Evolutionary conservation across 2,113 vertebrate genomes (phyloP), one percentile per base, ranked within the genome.

Genomic region (Zapornia atra): DNA sequence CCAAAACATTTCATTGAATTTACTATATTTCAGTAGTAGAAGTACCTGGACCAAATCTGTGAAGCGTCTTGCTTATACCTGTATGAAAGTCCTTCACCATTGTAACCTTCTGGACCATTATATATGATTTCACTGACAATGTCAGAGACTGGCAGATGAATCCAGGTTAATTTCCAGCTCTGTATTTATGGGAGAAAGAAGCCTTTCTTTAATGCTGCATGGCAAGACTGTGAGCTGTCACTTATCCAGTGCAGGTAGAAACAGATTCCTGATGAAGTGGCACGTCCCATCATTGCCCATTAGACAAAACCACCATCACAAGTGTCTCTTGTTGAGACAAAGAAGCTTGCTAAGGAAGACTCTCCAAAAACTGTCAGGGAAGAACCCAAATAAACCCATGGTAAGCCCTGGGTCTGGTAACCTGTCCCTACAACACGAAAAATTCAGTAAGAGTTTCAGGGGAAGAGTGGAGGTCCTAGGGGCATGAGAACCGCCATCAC

Each of bases 221-320:
- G 7, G 10, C 21, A 82, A 73, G 70, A 46, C 34, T 38, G 5
- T 14, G n/a, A 1, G 5, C 7, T 42, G 17, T 33, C 0, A 0
- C 15, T 66, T 48, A 48, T 9, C 20, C 17, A 24, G 29, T 1
- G 17, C 5, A 25, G 34, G 24, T 29, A 70, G 50, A 82, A 59
- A 34, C 51, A 64, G 34, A 51, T 18, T 53, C 14, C 29, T 44
- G 44, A 24, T 66, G 33, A 71, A 40, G 36, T 2, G 2, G 40
- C 16, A 28, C 1, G 15, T 54, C 29, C 28, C 1, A 2, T 25
- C 31, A 34, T 4, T 24, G 34, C 34, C 29, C 29, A 11, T 57
- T 28, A 48, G 4, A 64, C 10, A 68, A 42, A 88, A 29, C 6
- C 36, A 57, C 29, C 1, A 6, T 8, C 40, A 48, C 24, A 68